Evolutionary conservation across 2,888 invertebrate genomes (phyloP), one percentile per base, ranked within the genome.

Genomic region (Pharmacophagus antenor): DNA sequence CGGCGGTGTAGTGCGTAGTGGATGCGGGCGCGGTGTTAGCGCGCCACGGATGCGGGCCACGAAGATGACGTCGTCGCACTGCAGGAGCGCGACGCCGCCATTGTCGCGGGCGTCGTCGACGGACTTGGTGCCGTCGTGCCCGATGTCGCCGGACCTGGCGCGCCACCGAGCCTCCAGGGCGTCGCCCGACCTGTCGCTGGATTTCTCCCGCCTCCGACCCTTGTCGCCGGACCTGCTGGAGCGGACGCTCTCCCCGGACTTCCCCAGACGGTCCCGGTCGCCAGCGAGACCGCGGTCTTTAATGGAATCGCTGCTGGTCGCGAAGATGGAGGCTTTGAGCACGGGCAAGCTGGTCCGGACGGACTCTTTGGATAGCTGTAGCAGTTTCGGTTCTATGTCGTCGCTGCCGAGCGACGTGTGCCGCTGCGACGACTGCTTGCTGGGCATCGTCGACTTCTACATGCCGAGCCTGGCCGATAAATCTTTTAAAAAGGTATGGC

Each of bases 371-470:
- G 96, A 96, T 77, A 94, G 94, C 66, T 93, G 93, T 69, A 94
- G 95, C 79, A 95, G 95, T 58, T 90, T 93, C 59, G 92, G 94
- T 18, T 95, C 95, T 0, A 90, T 92, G 77, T 93, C 94, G 61
- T 95, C 95, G 7, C 72, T 93, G 65, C 90, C 93, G 6, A 94
- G 94, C 79, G 95, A 95, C 74, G 94, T 95, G 67, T 96, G 96
- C 81, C 92, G 94, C 63, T 96, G 96, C 79, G 96, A 96, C 77
- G 96, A 96, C 81, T 96, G 96, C 71, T 85, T 96, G 63, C 91
- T 96, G 67, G 96, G 95, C 5, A 96, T 96, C 66, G 95, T 94
- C 67, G 96, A 96, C 87, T 92, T 94, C 67, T 95, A 95, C 77
- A 91, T 92, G 73, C 89, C 91, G 48, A 84, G 77, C 52, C 92